Base-by-base conservation (phyloP, 2,888 invertebrate species). In the Leptopilina drosophilae region DNA sequence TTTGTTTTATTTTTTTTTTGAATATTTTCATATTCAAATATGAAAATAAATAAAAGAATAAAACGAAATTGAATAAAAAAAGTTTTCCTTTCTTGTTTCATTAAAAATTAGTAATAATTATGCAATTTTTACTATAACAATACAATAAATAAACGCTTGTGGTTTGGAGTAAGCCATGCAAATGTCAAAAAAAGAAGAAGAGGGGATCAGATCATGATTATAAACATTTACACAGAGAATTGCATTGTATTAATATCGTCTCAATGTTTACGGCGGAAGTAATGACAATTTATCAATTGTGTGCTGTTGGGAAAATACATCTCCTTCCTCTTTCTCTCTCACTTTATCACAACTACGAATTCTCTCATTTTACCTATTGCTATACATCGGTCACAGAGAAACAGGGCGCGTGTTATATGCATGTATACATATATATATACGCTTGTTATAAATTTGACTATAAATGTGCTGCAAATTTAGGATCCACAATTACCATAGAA, bases 401-500 rank as follows among this genome's bases (percentile, higher is more conserved):
- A 12, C 26, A 49, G 20, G 15, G 33, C 33, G 33, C 33, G 33
- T 33, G 33, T 33, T 33, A 33, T 33, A 33, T 33, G 5, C 33
- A 33, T 33, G 33, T 33, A 33, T 49, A 8, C 7, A 42, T 42
- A 49, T 49, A 49, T 11, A 11, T 62, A 15, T 8, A 20, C 62
- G 33, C 33, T 73, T 33, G 26, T n/a, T 53, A 53, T 69, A 53
- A 26, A 69, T 49, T 53, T 73, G 33, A 9, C 26, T 9, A 56
- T 56, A 56, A 73, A 73, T 73, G 26, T 73, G 14, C 73, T 49
- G 5, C 33, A 9, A n/a, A 33, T 73, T 73, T 26, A 40, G 73
- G 56, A 33, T 33, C 69, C 56, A 73, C 53, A 53, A 73, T 56
- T 73, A 73, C 33, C 73, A 40, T 73, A 26, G 73, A 73, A 73